Base-by-base conservation (phyloP, 1,140 invertebrate genomes). In the Nymphalis io region DNA sequence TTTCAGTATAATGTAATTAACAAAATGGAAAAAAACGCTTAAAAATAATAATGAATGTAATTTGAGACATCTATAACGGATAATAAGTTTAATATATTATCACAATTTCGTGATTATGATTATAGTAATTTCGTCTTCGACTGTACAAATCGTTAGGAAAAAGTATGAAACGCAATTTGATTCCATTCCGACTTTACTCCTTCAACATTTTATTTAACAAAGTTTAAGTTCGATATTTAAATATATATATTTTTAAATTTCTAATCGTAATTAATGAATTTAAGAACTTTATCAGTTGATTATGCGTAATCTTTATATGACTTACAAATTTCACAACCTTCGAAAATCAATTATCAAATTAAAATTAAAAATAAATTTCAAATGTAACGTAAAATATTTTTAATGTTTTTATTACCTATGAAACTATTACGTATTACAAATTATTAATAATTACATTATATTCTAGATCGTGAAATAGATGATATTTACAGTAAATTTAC, bases 401-500 rank as follows among this genome's bases (percentile, higher is more conserved):
- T 20, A 33, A 12, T 33, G 8, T 53, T 40, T 21, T 48, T 18
- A 51, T 18, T 12, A 44, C 40, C 12, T 63, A 63, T 40, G 18
- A 53, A 53, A 53, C 51, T 60, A 62, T 72, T 72, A 72, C 64
- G 70, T 72, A 72, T 68, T 39, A 63, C 16, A 63, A 62, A 72
- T 60, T 40, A 55, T 42, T 61, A 55, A 51, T 33, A 20, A 48
- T 44, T 53, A 39, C 51, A 53, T 55, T 44, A 21, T 15, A 69
- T 15, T 62, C 65, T 75, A 78, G 60, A 74, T 76, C 44, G 48
- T 66, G 69, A 46, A 62, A 62, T 66, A 74, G 75, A 70, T 82
- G 62, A 66, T 85, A 86, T 86, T 83, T 86, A 86, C 82, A 86
- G 66, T 78, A 65, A 79, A 81, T 83, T 80, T 88, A 86, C 83